A percentile compares a stretch with the other conserved stretches of the same genome.
Evolutionary conservation across 2,113 vertebrate genomes (phyloP).

Genomic region (Panurus biarmicus): DNA sequence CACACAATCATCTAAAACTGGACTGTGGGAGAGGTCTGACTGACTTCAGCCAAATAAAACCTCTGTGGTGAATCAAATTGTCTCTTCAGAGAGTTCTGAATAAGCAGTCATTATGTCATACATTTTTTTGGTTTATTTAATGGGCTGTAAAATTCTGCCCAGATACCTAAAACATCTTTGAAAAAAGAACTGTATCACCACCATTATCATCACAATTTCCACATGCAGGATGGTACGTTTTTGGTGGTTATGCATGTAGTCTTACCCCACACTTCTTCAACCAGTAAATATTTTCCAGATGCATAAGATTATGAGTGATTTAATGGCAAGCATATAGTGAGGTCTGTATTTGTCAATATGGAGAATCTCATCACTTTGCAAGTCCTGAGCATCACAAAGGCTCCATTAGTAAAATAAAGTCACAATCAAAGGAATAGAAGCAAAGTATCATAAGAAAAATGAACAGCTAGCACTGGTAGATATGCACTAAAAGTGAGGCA

Average conservation of each 20-base stretch:
- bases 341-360: background rate
- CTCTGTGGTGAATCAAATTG: background rate
- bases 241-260: background rate
- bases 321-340: background rate
- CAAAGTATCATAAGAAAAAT: background rate
- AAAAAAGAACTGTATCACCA: background rate
- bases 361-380: background rate
- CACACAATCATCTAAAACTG: background rate
- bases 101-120: background rate
- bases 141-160: background rate
- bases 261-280: background rate
- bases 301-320: background rate
- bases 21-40: background rate
- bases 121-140: background rate
- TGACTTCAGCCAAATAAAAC: background rate
- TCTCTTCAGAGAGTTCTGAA: background rate
- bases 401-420: background rate
- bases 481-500: background rate
- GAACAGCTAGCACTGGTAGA: background rate
- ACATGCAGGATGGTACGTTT: background rate
- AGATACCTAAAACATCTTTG: background rate
- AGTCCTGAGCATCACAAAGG: background rate
- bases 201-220: background rate
- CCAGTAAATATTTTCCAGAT: constrained; percentile 12
- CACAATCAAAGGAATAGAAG: background rate